Percentiles rank a stretch among this genome's conserved stretches.
Evolutionary conservation across 2,113 vertebrate genomes (phyloP).

Genomic region (Notothenia coriiceps): DNA sequence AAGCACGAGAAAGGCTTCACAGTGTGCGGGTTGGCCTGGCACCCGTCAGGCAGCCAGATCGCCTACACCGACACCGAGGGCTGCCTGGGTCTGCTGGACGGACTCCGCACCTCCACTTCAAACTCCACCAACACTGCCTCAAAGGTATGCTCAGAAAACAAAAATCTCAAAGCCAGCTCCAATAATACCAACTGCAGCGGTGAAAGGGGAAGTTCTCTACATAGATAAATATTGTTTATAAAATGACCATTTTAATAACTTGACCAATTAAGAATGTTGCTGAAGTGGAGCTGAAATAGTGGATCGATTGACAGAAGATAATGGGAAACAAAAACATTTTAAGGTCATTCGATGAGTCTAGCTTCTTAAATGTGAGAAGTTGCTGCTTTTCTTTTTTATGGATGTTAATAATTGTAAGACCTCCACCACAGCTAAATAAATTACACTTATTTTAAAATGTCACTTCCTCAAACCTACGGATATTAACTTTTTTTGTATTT

Average conservation of each 20-base stretch:
- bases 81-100: slow-evolving; percentile 91
- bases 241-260: too few species aligned
- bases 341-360: too few species aligned
- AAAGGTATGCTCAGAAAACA: slow-evolving; percentile 29
- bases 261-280: too few species aligned
- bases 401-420: too few species aligned
- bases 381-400: too few species aligned
- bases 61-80: slow-evolving; percentile 95
- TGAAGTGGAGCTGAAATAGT: background rate
- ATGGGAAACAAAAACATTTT: too few species aligned
- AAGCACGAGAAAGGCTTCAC: slow-evolving; percentile 94
- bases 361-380: too few species aligned
- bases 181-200: background rate
- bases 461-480: too few species aligned
- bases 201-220: background rate
- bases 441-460: background rate
- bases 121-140: background rate
- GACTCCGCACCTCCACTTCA: slow-evolving; percentile 69
- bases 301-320: too few species aligned
- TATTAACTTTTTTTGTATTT: too few species aligned
- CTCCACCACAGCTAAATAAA: too few species aligned
- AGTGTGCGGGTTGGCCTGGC: slow-evolving; percentile 92
- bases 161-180: background rate
- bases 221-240: too few species aligned
- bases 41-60: slow-evolving; percentile 87